Evolutionary conservation across 2,113 vertebrate genomes (phyloP).

Genomic region (Phaethon lepturus): DNA sequence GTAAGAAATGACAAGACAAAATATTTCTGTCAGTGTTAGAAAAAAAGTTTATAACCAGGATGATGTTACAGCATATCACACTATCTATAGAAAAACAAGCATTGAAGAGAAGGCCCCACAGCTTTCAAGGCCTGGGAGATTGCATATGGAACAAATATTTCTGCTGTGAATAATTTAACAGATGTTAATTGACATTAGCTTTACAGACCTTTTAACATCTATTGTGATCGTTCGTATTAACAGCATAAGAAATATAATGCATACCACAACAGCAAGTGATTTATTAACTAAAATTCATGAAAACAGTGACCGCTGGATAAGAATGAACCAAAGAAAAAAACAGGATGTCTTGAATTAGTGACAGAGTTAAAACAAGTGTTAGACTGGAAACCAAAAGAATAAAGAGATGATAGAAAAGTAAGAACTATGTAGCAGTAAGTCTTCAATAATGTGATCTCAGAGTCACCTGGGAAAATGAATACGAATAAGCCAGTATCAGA

Average conservation of each 20-base stretch:
- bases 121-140: neutral
- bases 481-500: neutral
- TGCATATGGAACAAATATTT: neutral
- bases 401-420: neutral
- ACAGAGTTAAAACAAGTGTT: neutral
- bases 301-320: neutral
- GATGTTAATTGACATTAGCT: neutral
- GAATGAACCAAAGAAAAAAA: neutral
- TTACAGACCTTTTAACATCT: neutral
- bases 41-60: neutral
- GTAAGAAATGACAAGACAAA: neutral
- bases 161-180: neutral
- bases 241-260: neutral
- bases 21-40: neutral
- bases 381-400: neutral
- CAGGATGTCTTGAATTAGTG: neutral
- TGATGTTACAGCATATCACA: neutral
- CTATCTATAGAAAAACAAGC: neutral
- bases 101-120: neutral
- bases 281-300: neutral
- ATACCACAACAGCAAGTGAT: neutral
- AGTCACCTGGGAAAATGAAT: neutral
- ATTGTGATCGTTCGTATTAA: neutral
- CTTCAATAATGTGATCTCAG: neutral
- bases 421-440: neutral